Percentiles rank a stretch among this genome's conserved stretches.
Evolutionary conservation across 2,797 vertebrate species (phyloP).

Genomic region (Petrocephalus schoutedeni): DNA sequence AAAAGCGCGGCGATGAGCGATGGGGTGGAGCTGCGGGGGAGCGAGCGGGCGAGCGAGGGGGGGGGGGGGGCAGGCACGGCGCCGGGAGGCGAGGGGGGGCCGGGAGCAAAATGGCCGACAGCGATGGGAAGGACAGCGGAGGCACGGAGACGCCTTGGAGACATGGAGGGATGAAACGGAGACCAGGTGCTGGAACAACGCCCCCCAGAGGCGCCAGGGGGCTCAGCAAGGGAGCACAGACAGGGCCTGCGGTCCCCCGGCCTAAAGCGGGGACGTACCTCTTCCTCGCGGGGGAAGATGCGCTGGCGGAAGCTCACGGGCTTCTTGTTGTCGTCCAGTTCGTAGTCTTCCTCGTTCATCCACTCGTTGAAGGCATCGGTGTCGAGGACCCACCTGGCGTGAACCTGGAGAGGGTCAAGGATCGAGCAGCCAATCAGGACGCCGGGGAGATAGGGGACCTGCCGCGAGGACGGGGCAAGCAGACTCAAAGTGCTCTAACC

Average conservation of each 20-base stretch:
- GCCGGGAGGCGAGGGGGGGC: not conserved
- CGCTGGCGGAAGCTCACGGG: constrained; percentile 56
- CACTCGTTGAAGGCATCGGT: constrained; percentile 89
- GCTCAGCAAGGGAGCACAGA: not conserved
- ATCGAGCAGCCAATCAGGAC: not conserved
- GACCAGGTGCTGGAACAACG: not conserved
- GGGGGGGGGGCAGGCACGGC: not conserved
- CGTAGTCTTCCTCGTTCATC: constrained; percentile 98
- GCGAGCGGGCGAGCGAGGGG: not conserved
- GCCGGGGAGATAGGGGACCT: too few relatives aligned
- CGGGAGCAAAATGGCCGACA: not conserved
- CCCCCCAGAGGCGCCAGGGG: too few relatives aligned
- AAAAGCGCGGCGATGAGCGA: constrained; percentile 20
- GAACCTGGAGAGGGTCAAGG: constrained; percentile 63
- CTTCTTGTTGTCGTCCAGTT: constrained; percentile 80
- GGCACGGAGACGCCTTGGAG: not conserved
- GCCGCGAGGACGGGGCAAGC: not conserved
- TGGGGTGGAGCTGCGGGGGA: not conserved
- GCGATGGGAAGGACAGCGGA: not conserved
- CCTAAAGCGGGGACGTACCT: constrained; percentile 45
- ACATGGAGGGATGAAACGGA: not conserved
- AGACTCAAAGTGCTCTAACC: constrained; percentile 54
- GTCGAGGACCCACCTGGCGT: constrained; percentile 86
- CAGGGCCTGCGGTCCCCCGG: not conserved
- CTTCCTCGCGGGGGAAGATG: constrained; percentile 54